Percentiles rank a stretch among this genome's conserved stretches.
These are phyloP conservation scores for Pelmatolapia mariae DNA, from an alignment of 2,113 vertebrate species.

Conservation along the genomic window DNA sequence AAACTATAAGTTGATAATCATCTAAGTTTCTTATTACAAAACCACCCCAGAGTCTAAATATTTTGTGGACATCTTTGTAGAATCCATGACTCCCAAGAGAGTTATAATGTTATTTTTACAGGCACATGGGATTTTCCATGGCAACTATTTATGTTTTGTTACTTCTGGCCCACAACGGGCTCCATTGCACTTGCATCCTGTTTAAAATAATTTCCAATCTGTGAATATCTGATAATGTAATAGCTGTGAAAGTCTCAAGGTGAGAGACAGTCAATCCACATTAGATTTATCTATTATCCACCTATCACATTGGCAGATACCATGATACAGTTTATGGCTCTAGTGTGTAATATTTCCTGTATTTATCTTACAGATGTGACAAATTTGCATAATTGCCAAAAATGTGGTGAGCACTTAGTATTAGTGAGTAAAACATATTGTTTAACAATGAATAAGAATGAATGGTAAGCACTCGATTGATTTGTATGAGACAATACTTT, in stretches of 20 bases:
- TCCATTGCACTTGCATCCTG: background rate
- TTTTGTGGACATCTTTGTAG: background rate
- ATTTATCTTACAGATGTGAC: constrained; percentile 27
- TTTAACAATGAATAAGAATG: constrained; percentile 6
- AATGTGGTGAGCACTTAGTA: background rate
- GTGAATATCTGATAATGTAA: background rate
- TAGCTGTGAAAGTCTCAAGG: background rate
- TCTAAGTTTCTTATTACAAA: background rate
- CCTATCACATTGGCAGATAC: background rate
- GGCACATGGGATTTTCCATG: background rate
- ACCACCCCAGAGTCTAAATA: background rate
- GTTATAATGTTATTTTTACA: background rate
- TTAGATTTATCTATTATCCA: background rate
- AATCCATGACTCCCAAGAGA: background rate
- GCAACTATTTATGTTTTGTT: constrained; percentile 8
- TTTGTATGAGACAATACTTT: background rate
- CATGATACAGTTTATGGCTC: background rate
- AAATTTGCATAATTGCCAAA: background rate
- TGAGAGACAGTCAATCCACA: background rate
- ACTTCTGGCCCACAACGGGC: background rate
- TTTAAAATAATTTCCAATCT: background rate
- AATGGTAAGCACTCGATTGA: background rate
- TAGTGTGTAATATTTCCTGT: background rate
- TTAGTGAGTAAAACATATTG: constrained; percentile 1
- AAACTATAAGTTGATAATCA: background rate